phyloP scores from a whole-genome alignment of 2,797 vertebrate species.

The Phoebastria nigripes region DNA sequence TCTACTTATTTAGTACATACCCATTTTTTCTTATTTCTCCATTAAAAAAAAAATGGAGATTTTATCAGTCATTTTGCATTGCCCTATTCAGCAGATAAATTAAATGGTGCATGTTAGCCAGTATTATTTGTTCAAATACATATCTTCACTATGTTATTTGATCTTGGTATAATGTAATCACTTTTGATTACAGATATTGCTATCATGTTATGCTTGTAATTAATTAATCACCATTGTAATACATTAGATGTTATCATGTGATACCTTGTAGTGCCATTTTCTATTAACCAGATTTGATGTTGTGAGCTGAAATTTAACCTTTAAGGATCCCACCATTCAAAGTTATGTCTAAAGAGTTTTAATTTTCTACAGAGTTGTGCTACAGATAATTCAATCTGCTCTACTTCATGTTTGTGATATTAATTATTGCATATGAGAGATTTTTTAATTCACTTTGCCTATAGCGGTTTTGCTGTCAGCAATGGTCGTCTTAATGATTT shows the following conservation, averaged over 20 bases:
- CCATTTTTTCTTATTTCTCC: not conserved
- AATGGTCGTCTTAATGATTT: not conserved
- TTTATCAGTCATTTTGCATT: not conserved
- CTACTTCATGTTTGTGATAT: not conserved
- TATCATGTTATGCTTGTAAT: constrained; percentile 14
- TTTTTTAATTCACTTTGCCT: not conserved
- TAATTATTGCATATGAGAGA: not conserved
- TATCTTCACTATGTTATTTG: not conserved
- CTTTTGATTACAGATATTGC: constrained; percentile 1
- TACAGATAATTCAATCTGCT: not conserved
- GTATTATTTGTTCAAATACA: not conserved
- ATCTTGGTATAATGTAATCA: not conserved
- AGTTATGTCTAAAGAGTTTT: not conserved
- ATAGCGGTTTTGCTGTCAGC: not conserved
- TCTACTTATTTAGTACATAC: not conserved
- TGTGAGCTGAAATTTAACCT: not conserved
- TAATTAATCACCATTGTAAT: constrained; percentile 29
- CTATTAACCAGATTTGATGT: not conserved
- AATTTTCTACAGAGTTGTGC: not conserved
- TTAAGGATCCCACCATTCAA: not conserved
- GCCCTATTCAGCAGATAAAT: not conserved
- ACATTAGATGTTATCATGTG: not conserved
- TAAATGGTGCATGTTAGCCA: not conserved
- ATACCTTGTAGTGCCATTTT: not conserved
- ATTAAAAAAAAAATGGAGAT: not conserved